Evolutionary conservation across 2,888 invertebrate species (phyloP).

Genomic region (Tetheella fluctuosa): DNA sequence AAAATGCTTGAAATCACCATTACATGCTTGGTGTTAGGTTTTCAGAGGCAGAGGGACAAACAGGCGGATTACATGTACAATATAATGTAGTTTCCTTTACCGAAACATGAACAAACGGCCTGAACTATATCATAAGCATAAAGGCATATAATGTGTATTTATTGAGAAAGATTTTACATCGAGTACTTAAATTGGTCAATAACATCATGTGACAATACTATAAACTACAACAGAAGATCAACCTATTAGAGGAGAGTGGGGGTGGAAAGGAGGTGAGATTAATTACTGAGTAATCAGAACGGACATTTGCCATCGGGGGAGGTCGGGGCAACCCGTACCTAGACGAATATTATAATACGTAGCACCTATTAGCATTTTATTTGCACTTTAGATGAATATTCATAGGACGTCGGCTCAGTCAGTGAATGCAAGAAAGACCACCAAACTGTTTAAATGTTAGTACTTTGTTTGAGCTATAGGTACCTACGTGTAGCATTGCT

Average conservation of each 20-base stretch:
- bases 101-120: too few relatives aligned
- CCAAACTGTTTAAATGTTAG: neutral
- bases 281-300: conserved; percentile 54
- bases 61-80: too few relatives aligned
- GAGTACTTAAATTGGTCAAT: neutral
- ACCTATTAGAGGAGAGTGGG: conserved; percentile 24
- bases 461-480: too few relatives aligned
- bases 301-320: conserved; percentile 28
- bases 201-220: conserved; percentile 11
- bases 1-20: too few relatives aligned
- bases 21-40: too few relatives aligned
- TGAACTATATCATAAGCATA: too few relatives aligned
- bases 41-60: too few relatives aligned
- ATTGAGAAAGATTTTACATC: too few relatives aligned
- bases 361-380: conserved; percentile 28
- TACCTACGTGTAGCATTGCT: too few relatives aligned
- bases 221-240: conserved; percentile 13
- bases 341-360: conserved; percentile 23
- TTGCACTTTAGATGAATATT: neutral
- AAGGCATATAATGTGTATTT: too few relatives aligned
- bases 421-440: neutral
- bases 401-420: neutral
- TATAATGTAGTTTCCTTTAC: too few relatives aligned
- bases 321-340: conserved; percentile 13
- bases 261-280: conserved; percentile 46